Conservation (phyloP, 1,140 invertebrate genomes). For the Diorhabda carinulata region DNA sequence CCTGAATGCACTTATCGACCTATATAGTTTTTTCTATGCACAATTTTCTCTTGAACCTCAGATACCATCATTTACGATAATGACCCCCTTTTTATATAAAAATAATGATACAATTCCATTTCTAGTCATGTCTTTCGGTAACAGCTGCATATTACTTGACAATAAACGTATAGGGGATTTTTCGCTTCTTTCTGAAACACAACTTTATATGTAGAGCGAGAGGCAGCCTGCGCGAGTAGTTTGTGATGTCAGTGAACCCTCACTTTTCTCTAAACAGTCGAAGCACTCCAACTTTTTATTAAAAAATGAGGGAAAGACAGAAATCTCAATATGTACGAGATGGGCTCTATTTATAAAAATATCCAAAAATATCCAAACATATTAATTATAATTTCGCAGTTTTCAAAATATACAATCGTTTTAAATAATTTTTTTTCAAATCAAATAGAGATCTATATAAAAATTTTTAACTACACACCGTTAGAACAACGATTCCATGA, state of each 20-base stretch:
- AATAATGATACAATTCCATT: slow-evolving; percentile 8
- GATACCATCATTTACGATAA: background rate
- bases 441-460: too few relatives aligned
- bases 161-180: slow-evolving; percentile 16
- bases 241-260: background rate
- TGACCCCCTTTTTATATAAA: slow-evolving; percentile 9
- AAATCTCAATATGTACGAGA: background rate
- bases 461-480: too few relatives aligned
- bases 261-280: background rate
- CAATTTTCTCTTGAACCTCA: too few relatives aligned
- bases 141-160: slow-evolving; percentile 18
- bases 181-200: slow-evolving; percentile 1
- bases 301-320: background rate
- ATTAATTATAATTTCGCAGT: too few relatives aligned
- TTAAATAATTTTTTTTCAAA: too few relatives aligned
- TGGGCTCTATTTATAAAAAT: too few relatives aligned
- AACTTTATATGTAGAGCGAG: slow-evolving; percentile 10
- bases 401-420: too few relatives aligned
- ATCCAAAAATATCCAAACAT: too few relatives aligned
- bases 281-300: background rate
- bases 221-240: background rate
- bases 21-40: too few relatives aligned
- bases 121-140: slow-evolving; percentile 13
- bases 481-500: too few relatives aligned
- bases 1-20: too few relatives aligned